phyloP scores from a whole-genome alignment of 2,797 vertebrate genomes.

The Poecile montanus region DNA sequence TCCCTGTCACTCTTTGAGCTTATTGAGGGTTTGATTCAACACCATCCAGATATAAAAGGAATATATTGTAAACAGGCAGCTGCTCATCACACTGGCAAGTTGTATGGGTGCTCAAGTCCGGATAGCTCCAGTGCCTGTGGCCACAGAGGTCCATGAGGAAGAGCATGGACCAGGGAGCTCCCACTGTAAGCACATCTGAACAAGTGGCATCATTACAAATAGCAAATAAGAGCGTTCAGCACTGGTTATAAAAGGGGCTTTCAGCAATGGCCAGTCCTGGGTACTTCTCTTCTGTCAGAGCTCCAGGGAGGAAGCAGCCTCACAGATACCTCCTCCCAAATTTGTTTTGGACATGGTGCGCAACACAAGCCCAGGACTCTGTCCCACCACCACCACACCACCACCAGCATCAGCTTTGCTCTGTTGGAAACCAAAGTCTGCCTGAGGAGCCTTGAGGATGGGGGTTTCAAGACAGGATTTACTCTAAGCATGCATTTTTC shows the following conservation, averaged over 20 bases:
- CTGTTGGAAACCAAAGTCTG: not conserved
- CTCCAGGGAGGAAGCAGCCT: not conserved
- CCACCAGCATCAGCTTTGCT: not conserved
- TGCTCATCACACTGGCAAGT: fast-evolving
- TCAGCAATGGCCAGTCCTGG: not conserved
- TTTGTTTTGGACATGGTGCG: fast-evolving
- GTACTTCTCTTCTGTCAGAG: not conserved
- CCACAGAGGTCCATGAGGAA: not conserved
- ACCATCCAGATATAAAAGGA: not conserved
- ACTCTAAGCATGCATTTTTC: not conserved
- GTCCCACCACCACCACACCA: fast-evolving
- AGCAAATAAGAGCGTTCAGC: not conserved
- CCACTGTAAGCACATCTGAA: not conserved
- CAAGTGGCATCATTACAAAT: not conserved
- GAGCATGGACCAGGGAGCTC: not conserved
- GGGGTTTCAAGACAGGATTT: not conserved
- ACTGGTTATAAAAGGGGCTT: not conserved
- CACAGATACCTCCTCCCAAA: not conserved
- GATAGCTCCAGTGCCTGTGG: not conserved
- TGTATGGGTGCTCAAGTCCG: not conserved
- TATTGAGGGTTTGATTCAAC: not conserved
- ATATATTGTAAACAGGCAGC: not conserved
- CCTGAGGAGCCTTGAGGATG: not conserved
- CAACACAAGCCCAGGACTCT: not conserved
- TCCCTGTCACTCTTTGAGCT: not conserved